Evolutionary conservation across 1,140 invertebrate genomes (phyloP), one percentile per base, ranked within the genome.

Genomic region (Bombus polaris): DNA sequence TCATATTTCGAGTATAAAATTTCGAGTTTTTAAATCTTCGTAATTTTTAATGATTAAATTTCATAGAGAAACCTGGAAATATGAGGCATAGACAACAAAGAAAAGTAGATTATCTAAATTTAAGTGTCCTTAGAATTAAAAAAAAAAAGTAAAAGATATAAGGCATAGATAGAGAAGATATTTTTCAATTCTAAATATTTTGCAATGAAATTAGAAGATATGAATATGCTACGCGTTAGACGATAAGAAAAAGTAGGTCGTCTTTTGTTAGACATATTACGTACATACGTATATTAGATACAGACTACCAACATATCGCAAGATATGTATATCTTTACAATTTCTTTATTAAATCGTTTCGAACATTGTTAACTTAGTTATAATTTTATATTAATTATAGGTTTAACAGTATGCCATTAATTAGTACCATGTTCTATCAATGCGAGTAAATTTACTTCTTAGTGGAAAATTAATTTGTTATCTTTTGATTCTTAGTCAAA

Each of bases 391-490:
- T 62, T 4, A 62, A n/a, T n/a, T n/a, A 10, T 28, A 59, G 3
- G 0, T 12, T 59, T n/a, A 32, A 5, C n/a, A 8, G 15, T 65
- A 65, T 15, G n/a, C 6, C 13, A 9, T 15, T n/a, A 32, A 65
- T n/a, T 5, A 6, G 28, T n/a, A 65, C 0, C 0, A 2, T 32
- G 2, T 66, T 32, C 0, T 32, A 66, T n/a, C 3, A 6, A 32
- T 3, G 47, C 47, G n/a, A 32, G 6, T 32, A 32, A 13, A 13
- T 65, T 15, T 15, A 47, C 47, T 15, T 65, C 5, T 32, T 32
- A 1, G 12, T 6, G 6, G n/a, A 32, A 15, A 18, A 66, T 66
- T 32, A 8, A 53, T 53, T 22, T 22, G 6, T 22, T 22, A 2
- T 53, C 47, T 22, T 8, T 53, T 0, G 18, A 22, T 22, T 8